Evolutionary conservation across 2,888 invertebrate species (phyloP).

Genomic region (Macaria liturata): DNA sequence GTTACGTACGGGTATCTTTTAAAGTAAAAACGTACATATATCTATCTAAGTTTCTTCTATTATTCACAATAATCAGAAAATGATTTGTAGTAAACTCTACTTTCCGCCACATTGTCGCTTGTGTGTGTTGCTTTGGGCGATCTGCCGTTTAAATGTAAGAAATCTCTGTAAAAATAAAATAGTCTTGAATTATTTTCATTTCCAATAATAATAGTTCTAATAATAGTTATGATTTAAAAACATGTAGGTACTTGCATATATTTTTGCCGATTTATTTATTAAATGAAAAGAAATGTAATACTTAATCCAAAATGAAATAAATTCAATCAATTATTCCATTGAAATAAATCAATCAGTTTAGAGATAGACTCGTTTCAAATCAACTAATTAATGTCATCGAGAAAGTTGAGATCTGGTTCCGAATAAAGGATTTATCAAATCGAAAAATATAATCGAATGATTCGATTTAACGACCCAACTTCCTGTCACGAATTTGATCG

Average conservation of each 20-base stretch:
- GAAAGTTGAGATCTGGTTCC: constrained; percentile 22
- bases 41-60: background rate
- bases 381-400: constrained; percentile 9
- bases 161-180: no score
- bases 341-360: constrained; percentile 1
- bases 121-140: no score
- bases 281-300: background rate
- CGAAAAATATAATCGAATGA: constrained; percentile 12
- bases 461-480: constrained; percentile 18
- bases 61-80: no score
- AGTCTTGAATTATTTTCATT: no score
- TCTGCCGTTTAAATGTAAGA: no score
- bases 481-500: constrained; percentile 19
- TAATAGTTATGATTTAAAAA: no score
- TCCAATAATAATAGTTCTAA: no score
- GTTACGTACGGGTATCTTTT: no score
- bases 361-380: constrained; percentile 11
- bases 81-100: no score
- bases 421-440: constrained; percentile 20
- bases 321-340: background rate
- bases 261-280: no score
- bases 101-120: no score
- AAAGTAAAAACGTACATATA: background rate
- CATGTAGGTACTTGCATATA: no score
- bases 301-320: background rate